Evolutionary conservation across 1,140 invertebrate species (phyloP).

Genomic region (Hyles vespertilio): DNA sequence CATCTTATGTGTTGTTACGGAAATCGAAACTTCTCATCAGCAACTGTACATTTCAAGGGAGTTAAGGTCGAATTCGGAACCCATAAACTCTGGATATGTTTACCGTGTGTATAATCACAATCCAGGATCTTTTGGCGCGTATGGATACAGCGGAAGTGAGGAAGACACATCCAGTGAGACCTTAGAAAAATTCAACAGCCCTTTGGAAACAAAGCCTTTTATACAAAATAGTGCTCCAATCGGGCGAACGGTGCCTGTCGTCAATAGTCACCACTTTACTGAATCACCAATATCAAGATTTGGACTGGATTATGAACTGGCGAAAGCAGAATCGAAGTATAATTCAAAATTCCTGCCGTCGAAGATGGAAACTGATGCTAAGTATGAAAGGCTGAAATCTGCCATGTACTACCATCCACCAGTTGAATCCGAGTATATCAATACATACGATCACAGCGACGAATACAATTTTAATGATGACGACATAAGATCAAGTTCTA

Average conservation of each 20-base stretch:
- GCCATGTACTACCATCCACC: conserved; percentile 26
- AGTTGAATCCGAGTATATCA: conserved; percentile 14
- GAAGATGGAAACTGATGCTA: conserved; percentile 19
- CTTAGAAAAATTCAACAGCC: neutral
- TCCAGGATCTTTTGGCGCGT: conserved; percentile 16
- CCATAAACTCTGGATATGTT: conserved; percentile 28
- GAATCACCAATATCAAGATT: conserved; percentile 4
- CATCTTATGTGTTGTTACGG: conserved; percentile 22
- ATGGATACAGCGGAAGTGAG: neutral
- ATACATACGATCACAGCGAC: conserved; percentile 19
- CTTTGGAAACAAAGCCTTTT: neutral
- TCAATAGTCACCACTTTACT: neutral
- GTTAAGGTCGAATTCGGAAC: conserved; percentile 30
- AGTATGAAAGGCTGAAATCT: conserved; percentile 32
- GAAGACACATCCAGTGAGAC: neutral
- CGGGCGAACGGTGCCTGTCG: neutral
- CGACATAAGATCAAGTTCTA: conserved; percentile 45
- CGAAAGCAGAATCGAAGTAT: conserved; percentile 20
- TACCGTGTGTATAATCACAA: conserved; percentile 30
- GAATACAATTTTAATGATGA: conserved; percentile 42
- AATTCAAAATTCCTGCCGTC: conserved; percentile 19
- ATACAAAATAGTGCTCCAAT: neutral
- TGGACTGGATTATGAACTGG: conserved; percentile 23
- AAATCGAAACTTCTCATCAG: conserved; percentile 23
- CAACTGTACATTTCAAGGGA: conserved; percentile 31